phyloP scores from a whole-genome alignment of 2,113 vertebrate species.

The Aramus guarauna region DNA sequence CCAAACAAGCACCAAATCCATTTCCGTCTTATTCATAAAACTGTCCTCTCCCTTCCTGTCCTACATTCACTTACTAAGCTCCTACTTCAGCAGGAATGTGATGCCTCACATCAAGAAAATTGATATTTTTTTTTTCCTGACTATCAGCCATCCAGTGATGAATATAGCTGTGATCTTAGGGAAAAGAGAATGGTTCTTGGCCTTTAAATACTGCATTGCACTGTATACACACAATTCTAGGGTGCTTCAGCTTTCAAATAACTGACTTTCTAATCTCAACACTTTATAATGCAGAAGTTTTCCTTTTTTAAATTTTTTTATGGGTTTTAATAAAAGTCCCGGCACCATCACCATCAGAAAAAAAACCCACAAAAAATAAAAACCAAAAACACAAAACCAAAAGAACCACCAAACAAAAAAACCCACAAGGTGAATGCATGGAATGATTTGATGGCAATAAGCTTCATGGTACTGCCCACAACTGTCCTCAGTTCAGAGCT shows the following conservation, averaged over 20 bases:
- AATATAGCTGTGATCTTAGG: not conserved
- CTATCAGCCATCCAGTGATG: not conserved
- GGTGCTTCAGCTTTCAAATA: not conserved
- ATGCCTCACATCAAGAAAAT: not conserved
- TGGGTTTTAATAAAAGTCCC: not conserved
- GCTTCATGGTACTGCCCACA: not conserved
- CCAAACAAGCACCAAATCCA: not conserved
- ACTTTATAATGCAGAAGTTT: not conserved
- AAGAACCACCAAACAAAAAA: too few species aligned
- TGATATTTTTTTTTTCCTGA: not conserved
- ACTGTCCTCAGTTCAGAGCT: not conserved
- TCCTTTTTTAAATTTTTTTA: not conserved
- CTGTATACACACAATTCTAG: not conserved
- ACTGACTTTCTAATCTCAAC: not conserved
- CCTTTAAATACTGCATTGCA: not conserved
- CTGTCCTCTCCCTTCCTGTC: not conserved
- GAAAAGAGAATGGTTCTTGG: not conserved
- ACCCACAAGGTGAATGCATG: not conserved
- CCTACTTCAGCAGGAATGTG: not conserved
- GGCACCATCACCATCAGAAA: not conserved
- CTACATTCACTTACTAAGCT: not conserved
- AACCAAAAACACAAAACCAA: too few species aligned
- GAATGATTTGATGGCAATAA: not conserved
- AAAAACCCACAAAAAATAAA: not conserved
- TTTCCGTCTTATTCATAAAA: not conserved